phyloP scores from a whole-genome alignment of 2,797 vertebrate species.

The Knipowitschia caucasica region DNA sequence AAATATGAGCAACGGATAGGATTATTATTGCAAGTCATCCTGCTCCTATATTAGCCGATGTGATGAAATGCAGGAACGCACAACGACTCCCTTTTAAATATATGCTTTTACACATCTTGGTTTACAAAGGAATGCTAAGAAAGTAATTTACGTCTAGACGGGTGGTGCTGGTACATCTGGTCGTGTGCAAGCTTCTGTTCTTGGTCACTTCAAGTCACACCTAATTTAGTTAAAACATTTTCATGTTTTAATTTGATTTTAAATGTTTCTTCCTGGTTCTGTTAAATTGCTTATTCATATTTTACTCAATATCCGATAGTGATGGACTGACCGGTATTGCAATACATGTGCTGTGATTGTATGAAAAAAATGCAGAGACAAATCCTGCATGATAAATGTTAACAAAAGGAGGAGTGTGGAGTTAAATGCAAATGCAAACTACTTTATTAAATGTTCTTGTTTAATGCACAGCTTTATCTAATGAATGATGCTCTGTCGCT shows the following conservation, averaged over 20 bases:
- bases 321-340: conserved; percentile 20
- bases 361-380: conserved; percentile 11
- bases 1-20: conserved; percentile 35
- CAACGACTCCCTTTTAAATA: conserved; percentile 29
- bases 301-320: background rate
- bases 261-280: background rate
- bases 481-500: conserved; percentile 17
- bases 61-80: conserved; percentile 47
- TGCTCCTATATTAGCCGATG: conserved; percentile 44
- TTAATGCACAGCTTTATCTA: conserved; percentile 20
- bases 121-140: conserved; percentile 36
- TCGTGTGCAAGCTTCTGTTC: background rate
- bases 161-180: conserved; percentile 1
- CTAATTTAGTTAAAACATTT: background rate
- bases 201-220: background rate
- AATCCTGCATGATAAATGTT: conserved; percentile 8
- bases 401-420: conserved; percentile 9
- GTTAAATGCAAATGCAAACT: conserved; percentile 17
- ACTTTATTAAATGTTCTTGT: conserved; percentile 23
- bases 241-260: background rate
- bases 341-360: conserved; percentile 11
- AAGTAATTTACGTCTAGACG: conserved; percentile 27
- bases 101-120: conserved; percentile 50
- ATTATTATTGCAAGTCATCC: conserved; percentile 40
- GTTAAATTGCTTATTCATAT: background rate